Conservation (phyloP, 2,113 vertebrate species). For the Notarius lentiginosus region DNA sequence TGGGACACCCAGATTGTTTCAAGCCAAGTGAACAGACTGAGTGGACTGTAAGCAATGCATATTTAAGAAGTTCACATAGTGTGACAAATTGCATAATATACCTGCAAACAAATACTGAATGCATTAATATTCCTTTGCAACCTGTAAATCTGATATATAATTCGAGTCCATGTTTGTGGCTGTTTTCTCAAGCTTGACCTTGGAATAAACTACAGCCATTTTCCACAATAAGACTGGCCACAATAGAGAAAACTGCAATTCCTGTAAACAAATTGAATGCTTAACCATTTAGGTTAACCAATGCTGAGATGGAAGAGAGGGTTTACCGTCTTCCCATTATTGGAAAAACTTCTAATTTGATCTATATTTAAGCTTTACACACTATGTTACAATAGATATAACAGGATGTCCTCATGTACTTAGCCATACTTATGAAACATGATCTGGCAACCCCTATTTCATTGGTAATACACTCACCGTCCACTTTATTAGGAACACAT, state of each 20-base stretch:
- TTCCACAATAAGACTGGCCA: background rate
- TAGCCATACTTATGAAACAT: background rate
- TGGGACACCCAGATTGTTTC: background rate
- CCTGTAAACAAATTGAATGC: background rate
- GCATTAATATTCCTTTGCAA: background rate
- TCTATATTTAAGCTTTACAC: background rate
- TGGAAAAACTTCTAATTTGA: background rate
- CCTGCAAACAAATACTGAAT: background rate
- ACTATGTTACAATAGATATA: background rate
- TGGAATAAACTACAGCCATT: background rate
- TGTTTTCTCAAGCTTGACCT: conserved; percentile 24
- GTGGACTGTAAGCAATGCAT: background rate
- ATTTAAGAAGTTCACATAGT: background rate
- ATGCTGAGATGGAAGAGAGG: background rate
- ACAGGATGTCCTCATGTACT: background rate
- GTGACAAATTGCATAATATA: background rate
- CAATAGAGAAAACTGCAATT: background rate
- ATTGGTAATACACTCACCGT: background rate
- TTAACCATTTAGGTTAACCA: background rate
- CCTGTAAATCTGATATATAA: conserved; percentile 2
- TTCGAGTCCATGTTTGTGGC: conserved; percentile 15
- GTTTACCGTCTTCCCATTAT: background rate
- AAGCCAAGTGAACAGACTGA: background rate
- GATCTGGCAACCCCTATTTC: background rate
- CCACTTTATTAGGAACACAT: background rate